These are phyloP conservation scores for Tetragonula carbonaria DNA, from an alignment of 2,888 invertebrate species.

Conservation along the genomic window DNA sequence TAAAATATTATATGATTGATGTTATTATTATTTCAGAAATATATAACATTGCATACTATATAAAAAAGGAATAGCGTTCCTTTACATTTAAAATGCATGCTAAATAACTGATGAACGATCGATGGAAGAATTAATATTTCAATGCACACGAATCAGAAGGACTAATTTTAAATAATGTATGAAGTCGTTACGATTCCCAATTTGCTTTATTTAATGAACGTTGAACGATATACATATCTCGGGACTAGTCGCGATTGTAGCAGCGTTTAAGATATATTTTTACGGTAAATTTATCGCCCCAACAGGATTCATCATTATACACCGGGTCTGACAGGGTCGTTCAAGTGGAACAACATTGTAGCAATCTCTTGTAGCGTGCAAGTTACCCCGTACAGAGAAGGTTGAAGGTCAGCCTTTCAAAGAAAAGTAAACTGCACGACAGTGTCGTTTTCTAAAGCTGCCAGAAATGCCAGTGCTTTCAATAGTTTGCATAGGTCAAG, in stretches of 20 bases:
- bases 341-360: slow-evolving; percentile 58
- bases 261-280: slow-evolving; percentile 9
- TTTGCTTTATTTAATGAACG: neutral
- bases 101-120: neutral
- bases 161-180: neutral
- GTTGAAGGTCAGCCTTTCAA: slow-evolving; percentile 55
- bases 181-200: neutral
- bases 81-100: neutral
- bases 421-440: slow-evolving; percentile 55
- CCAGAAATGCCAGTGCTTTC: slow-evolving; percentile 49
- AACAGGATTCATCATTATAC: slow-evolving; percentile 49
- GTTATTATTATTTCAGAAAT: too few relatives aligned
- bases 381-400: slow-evolving; percentile 49
- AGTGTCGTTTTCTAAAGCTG: slow-evolving; percentile 49
- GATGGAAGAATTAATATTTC: too few relatives aligned
- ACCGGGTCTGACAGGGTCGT: slow-evolving; percentile 47
- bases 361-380: slow-evolving; percentile 42
- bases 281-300: slow-evolving; percentile 44
- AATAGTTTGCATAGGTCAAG: slow-evolving; percentile 45
- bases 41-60: too few relatives aligned
- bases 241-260: neutral
- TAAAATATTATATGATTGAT: too few relatives aligned
- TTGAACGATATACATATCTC: slow-evolving; percentile 10
- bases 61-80: neutral
- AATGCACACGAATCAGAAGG: neutral